Evolutionary conservation across 2,797 vertebrate genomes (phyloP), one percentile per base, ranked within the genome.

Genomic region (Syndactyla subalaris): DNA sequence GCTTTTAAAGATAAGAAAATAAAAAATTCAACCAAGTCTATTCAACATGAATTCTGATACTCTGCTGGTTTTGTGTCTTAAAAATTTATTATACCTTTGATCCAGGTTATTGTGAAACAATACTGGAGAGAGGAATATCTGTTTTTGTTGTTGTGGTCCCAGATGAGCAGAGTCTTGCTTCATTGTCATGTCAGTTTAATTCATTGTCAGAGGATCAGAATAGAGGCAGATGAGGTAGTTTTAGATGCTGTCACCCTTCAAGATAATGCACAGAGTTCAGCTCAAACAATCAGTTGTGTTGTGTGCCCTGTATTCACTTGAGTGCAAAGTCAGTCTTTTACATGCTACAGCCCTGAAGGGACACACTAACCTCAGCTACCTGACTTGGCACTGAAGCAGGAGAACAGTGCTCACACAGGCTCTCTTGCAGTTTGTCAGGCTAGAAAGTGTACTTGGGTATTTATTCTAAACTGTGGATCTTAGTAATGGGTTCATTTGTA

Each of bases 1-100:
- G 15, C 39, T 79, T 82, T 79, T 87, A 32, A 90, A 81, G 22
- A 54, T n/a, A 30, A 78, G 55, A 86, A 71, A 92, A 91, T 70
- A 67, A 0, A 91, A 68, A 96, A 95, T 73, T 81, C 22, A 36
- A 4, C 48, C 22, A 58, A n/a, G 36, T 59, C 36, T 92, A 18
- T 61, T 88, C 46, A 68, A 12, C 43, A 32, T 73, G 32, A 19
- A 3, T 71, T 81, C 73, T 72, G 41, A 36, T 81, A 41, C 14
- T 93, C 43, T 62, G 14, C 24, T 74, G 38, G 14, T 27, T 85
- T 72, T 84, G 34, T 79, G 12, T 80, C 59, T 92, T 82, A 80
- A 74, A 78, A 92, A 85, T 46, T 19, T 29, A 63, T 85, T 62
- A 0, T 9, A 9, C 30, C 52, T 89, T 88, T 88, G 70, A n/a